Percentiles rank a stretch among this genome's conserved stretches.
Evolutionary conservation across 1,140 invertebrate genomes (phyloP).

Genomic region (Bombus ignitus): DNA sequence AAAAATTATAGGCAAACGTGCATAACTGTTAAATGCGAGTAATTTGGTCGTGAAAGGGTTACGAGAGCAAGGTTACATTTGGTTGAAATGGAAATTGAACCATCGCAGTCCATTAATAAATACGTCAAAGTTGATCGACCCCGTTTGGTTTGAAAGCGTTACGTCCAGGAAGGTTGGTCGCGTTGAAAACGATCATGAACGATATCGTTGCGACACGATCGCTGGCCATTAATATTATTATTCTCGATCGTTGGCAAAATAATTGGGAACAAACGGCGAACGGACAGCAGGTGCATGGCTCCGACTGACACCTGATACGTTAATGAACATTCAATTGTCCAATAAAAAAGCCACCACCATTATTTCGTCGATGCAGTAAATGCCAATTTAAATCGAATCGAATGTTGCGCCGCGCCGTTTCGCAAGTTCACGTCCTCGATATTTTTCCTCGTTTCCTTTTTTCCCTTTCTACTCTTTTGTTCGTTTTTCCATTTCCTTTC

Average conservation of each 20-base stretch:
- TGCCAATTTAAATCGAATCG: constrained; percentile 46
- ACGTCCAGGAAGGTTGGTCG: background rate
- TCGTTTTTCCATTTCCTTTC: background rate
- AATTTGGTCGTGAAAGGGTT: background rate
- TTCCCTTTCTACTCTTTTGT: background rate
- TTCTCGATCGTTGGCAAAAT: constrained; percentile 35
- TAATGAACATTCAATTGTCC: constrained; percentile 63
- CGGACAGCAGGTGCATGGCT: constrained; percentile 28
- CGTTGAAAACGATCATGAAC: constrained; percentile 6
- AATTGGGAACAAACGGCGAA: constrained; percentile 26
- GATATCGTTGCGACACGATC: constrained; percentile 23
- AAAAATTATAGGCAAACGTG: background rate
- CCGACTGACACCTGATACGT: constrained; percentile 54
- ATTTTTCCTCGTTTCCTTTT: constrained; percentile 1
- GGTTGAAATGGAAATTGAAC: background rate
- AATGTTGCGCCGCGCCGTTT: constrained; percentile 37
- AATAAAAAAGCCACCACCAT: constrained; percentile 34
- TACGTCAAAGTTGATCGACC: constrained; percentile 10
- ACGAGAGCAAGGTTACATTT: background rate
- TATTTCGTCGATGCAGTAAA: constrained; percentile 31
- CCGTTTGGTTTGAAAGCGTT: background rate
- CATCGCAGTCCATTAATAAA: background rate
- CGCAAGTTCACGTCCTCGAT: constrained; percentile 7
- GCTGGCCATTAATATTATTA: constrained; percentile 52
- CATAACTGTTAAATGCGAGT: background rate